These are phyloP conservation scores for Rhamphomyia laevipes DNA, from an alignment of 2,888 invertebrate species.

Conservation along the genomic window DNA sequence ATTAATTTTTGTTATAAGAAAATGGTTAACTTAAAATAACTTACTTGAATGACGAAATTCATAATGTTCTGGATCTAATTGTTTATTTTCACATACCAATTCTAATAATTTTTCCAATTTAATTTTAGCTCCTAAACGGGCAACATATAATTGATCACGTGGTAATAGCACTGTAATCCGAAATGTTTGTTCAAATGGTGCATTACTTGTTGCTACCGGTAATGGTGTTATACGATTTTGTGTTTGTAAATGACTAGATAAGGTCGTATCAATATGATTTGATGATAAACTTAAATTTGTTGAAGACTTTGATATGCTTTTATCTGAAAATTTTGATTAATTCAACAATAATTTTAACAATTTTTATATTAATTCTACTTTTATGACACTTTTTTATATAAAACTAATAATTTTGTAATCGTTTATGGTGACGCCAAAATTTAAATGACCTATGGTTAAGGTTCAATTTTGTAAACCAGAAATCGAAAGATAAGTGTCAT, in stretches of 20 bases:
- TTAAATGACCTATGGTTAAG: no score
- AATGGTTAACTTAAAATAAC: conserved; percentile 1
- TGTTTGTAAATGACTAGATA: conserved; percentile 36
- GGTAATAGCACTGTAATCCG: conserved; percentile 57
- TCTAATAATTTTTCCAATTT: conserved; percentile 55
- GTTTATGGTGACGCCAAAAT: not conserved
- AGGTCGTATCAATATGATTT: conserved; percentile 25
- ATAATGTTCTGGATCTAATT: conserved; percentile 58
- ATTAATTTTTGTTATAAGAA: not conserved
- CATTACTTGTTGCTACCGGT: conserved; percentile 34
- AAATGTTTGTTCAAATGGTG: conserved; percentile 38
- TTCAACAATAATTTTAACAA: no score
- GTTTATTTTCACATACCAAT: conserved; percentile 64
- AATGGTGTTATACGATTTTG: conserved; percentile 36
- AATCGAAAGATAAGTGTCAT: no score
- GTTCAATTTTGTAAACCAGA: no score
- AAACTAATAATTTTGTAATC: no score
- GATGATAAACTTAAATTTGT: conserved; percentile 28
- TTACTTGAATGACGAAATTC: conserved; percentile 66
- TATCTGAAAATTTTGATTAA: conserved; percentile 15
- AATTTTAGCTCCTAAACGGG: conserved; percentile 57
- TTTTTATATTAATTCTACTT: no score
- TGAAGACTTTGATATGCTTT: conserved; percentile 31
- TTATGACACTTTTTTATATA: no score
- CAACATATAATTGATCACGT: conserved; percentile 65